phyloP scores from a whole-genome alignment of 2,888 invertebrate genomes.

The Anthoptus insignis region DNA sequence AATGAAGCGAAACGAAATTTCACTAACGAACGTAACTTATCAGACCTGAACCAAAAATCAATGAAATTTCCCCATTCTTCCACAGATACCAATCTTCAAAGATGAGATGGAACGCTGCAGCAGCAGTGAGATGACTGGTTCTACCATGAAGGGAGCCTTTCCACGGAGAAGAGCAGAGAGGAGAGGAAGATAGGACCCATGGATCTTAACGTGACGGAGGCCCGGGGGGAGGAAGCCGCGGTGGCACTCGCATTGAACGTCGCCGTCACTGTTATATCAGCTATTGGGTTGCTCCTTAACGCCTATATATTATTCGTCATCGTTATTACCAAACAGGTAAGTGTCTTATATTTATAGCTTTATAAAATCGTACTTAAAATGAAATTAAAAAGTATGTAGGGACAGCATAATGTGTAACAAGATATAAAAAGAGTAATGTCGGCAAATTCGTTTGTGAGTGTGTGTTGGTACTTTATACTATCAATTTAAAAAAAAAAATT shows the following conservation, averaged over 20 bases:
- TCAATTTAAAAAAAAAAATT: too few relatives aligned
- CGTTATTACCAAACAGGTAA: constrained; percentile 90
- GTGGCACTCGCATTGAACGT: constrained; percentile 89
- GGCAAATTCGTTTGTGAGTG: too few relatives aligned
- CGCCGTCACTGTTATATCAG: constrained; percentile 90
- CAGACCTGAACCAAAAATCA: too few relatives aligned
- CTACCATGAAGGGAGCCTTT: constrained; percentile 23
- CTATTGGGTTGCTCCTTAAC: constrained; percentile 91
- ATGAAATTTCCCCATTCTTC: constrained; percentile 43
- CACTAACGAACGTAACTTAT: too few relatives aligned
- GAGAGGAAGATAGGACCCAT: constrained; percentile 60
- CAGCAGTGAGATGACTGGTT: constrained; percentile 76
- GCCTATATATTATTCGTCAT: constrained; percentile 92
- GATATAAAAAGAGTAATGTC: too few relatives aligned
- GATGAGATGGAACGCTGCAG: constrained; percentile 80
- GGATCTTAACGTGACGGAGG: constrained; percentile 80
- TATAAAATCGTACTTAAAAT: too few relatives aligned
- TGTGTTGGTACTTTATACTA: too few relatives aligned
- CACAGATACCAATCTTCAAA: constrained; percentile 60
- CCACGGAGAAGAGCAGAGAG: constrained; percentile 59
- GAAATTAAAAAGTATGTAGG: too few relatives aligned
- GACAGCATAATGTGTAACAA: too few relatives aligned
- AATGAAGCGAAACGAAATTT: too few relatives aligned
- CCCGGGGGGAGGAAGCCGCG: constrained; percentile 84
- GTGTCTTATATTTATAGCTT: background rate